Evolutionary conservation across 2,113 vertebrate species (phyloP), one percentile per base, ranked within the genome.

Genomic region (Alosa alosa): DNA sequence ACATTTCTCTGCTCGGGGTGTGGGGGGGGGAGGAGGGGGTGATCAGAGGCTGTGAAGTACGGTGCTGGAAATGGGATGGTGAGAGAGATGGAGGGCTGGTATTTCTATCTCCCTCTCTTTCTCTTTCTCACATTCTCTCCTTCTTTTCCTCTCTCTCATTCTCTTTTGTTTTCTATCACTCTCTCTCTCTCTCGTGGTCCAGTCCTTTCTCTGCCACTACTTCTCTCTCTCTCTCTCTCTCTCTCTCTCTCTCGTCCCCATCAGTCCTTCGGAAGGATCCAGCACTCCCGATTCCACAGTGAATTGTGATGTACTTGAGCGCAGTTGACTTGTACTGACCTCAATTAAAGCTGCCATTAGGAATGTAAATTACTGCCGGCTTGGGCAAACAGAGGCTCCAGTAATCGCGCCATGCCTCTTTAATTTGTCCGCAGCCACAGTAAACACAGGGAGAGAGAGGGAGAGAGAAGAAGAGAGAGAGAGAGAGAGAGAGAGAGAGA

Each of bases 301-400:
- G 60, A 64, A 64, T 45, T 39, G 7, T 60, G 39, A 82, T 46
- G 81, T 13, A 36, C 68, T 52, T 46, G 6, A 20, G n/a, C n/a
- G 57, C 52, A 36, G 46, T 82, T 82, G 60, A 86, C 83, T 84
- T 82, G 4, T 15, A 49, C 84, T 85, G 83, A 87, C 86, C 86
- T 84, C 78, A 87, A 87, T 89, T 87, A 86, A 85, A 85, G 47
- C 41, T 82, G 25, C 85, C 10, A 47, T 82, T 49, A 64, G 44
- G 75, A 82, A 86, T 86, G 86, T 84, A 89, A 87, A 88, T 86
- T 41, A 83, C 64, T 46, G 52, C 13, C 41, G 7, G n/a, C 31
- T 75, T 55, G 64, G 64, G 45, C 85, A 84, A 49, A 68, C 44
- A 41, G 60, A 50, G 11, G 75, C 60, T 82, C 75, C 85, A 78